Evolutionary conservation across 2,888 invertebrate genomes (phyloP), one percentile per base, ranked within the genome.

Genomic region (Drosophila algonquin): DNA sequence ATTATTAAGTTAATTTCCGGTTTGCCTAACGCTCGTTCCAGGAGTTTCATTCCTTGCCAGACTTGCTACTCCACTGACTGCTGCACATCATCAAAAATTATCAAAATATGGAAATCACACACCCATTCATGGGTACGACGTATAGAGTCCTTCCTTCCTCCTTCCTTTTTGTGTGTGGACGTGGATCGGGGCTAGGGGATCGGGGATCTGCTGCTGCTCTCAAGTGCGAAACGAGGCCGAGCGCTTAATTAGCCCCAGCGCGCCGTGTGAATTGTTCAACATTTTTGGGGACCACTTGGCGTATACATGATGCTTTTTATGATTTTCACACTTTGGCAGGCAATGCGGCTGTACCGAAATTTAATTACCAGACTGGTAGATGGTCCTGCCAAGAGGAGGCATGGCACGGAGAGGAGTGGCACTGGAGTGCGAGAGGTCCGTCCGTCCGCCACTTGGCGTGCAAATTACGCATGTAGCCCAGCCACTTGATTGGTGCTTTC

Each of bases 401-500:
- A 24, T n/a, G 30, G 16, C 14, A 27, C 27, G 27, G 27, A 27
- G 27, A 27, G 27, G 7, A 30, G 30, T 8, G 32, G 21, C 21
- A 21, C 21, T 21, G 3, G 18, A 9, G 7, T 16, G 24, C 18
- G 30, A 45, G 45, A 40, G 24, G 21, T 18, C 21, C 21, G 57
- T 27, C 46, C 46, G 62, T 57, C 65, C 71, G 59, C 65, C 85
- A 84, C 82, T 84, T 86, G 76, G 79, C 75, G 77, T 84, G 83
- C 86, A 87, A 84, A 84, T 84, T 87, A 87, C 83, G 83, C 84
- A 87, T 88, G 82, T 86, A 67, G 68, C 48, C 72, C 76, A 75
- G 69, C 63, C 83, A 83, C 88, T 88, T 88, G 86, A 84, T 84
- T 88, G 84, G 81, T 79, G 70, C 73, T 83, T 86, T 80, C 77